Evolutionary conservation across 2,888 invertebrate species (phyloP).

Genomic region (Lepidonotus clava): DNA sequence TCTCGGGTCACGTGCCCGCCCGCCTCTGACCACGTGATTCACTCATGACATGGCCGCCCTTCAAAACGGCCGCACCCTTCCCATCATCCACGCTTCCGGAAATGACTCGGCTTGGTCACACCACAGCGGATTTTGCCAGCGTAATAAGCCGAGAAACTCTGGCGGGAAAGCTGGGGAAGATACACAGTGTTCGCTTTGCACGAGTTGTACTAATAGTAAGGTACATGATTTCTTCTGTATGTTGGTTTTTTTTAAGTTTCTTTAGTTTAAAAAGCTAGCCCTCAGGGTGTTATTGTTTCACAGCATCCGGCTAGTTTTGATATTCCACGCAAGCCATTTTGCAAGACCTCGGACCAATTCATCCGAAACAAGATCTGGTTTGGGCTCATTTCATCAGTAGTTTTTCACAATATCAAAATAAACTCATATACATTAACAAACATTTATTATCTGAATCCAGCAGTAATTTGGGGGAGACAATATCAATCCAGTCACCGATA

Average conservation of each 20-base stretch:
- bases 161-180: background rate
- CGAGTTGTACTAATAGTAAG: background rate
- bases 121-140: background rate
- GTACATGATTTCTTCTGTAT: no score
- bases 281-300: background rate
- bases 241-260: no score
- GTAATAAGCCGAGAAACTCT: background rate
- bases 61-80: slow-evolving; percentile 16
- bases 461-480: no score
- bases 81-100: slow-evolving; percentile 21
- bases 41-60: background rate
- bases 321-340: no score
- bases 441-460: no score
- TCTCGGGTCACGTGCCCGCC: background rate
- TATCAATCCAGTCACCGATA: no score
- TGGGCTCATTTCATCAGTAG: no score
- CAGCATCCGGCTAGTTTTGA: background rate
- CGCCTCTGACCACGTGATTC: background rate
- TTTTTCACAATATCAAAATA: no score
- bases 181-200: background rate
- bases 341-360: background rate
- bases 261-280: background rate
- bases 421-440: no score
- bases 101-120: background rate
- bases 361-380: background rate